Conservation (phyloP, 2,797 vertebrate genomes). For the Eurystomus glaucurus region DNA sequence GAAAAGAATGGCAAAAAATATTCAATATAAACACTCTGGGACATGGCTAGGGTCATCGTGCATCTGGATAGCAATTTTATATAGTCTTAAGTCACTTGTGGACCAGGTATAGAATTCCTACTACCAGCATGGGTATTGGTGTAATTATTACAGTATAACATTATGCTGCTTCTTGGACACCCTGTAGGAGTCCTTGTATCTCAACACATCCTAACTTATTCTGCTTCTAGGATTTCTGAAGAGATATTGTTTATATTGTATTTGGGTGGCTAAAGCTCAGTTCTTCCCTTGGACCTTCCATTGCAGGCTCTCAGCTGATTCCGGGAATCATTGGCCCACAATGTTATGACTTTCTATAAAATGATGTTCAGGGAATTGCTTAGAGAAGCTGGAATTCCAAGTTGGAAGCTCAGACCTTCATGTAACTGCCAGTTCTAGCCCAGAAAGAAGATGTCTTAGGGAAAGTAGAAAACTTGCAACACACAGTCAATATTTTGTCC, state of each 20-base stretch:
- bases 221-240: not conserved
- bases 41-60: not conserved
- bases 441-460: not conserved
- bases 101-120: not conserved
- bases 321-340: not conserved
- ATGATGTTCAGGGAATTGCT: not conserved
- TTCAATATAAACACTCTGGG: not conserved
- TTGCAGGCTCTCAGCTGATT: not conserved
- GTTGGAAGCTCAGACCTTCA: not conserved
- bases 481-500: not conserved
- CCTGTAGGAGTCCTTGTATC: not conserved
- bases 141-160: not conserved
- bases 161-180: not conserved
- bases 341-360: not conserved
- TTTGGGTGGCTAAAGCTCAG: rapidly evolving
- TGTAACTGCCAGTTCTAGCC: not conserved
- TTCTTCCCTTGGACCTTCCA: not conserved
- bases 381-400: not conserved
- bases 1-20: not conserved
- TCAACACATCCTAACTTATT: not conserved
- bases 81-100: not conserved
- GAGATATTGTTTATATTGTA: not conserved
- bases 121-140: not conserved
- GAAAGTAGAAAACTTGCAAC: not conserved
- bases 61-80: not conserved